Evolutionary conservation across 2,888 invertebrate genomes (phyloP), one percentile per base, ranked within the genome.

Genomic region (Acleris emargana): DNA sequence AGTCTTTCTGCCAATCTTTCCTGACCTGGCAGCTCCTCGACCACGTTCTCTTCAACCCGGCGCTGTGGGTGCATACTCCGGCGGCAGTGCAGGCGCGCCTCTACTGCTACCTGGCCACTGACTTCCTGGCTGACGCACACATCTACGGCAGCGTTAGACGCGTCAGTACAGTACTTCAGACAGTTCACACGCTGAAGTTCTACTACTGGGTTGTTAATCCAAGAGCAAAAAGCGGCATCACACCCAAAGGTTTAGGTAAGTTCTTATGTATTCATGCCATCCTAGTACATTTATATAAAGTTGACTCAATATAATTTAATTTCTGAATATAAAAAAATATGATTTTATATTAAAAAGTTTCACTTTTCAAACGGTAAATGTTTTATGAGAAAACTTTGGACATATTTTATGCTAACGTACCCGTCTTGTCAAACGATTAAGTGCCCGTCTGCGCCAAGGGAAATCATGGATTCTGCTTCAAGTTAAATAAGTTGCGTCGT

Each of bases 191-290:
- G 3, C 94, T 99, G 70, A 99, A 99, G 93, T 99, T 98, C 88
- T 99, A 99, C 92, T 99, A 99, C 87, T 99, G 99, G 99, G 97
- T 99, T 53, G 96, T 97, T 67, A 98, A 98, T 93, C 99, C 99
- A 1, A 94, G 97, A 72, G 95, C 97, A 71, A 98, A 98, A 89
- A 99, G 98, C 88, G 98, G 98, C 61, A 98, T 99, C 80, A 96
- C 96, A 67, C 98, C 99, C 22, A 99, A 99, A 91, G 99, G 98
- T 78, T 91, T 98, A 74, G 98, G 99, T 98, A 87, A 94, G 95
- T 90, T 52, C 1, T 7, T 42, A 2, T 9, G 38, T n/a, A 17
- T 49, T 60, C 28, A 57, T 62, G 32, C 28, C 20, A 20, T 20
- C 55, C 49, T 50, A 25, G 55, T 63, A 16, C 20, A n/a, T 25